Base-by-base conservation (phyloP, 2,888 invertebrate species). In the Megaustenia siamemsis region DNA sequence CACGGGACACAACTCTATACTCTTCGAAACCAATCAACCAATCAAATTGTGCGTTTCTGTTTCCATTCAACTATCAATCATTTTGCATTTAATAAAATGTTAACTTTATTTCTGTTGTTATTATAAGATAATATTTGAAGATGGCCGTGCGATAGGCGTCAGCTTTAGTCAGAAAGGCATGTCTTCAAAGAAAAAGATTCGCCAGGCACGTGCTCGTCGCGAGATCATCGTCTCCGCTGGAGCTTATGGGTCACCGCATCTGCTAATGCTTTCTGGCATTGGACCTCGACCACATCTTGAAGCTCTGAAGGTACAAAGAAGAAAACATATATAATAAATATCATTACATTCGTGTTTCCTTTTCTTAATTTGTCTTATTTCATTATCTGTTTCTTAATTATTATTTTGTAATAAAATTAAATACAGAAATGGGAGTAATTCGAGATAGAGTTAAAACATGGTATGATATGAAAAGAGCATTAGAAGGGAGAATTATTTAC, bases 221-320 rank as follows among this genome's bases (percentile, higher is more conserved):
- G 87, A 87, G 71, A 82, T 87, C 12, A 83, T 87, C 43, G 69
- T 87, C 69, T 66, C 86, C 0, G 87, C 87, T 28, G 87, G 87
- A 32, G 79, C 80, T 18, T 38, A 86, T 40, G 84, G 86, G 10
- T 84, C 86, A 8, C 86, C 87, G 8, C 87, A 85, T 3, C 43
- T 87, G 18, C 83, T 87, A 1, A 76, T 87, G 86, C 68, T 86
- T 32, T 86, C 86, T 28, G 87, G 87, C 0, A 73, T 87, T 4
- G 87, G 87, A 18, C 79, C 80, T 18, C 78, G 68, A 28, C 43
- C 82, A 18, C 87, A 86, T 49, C 81, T 87, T 38, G 76, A 82
- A 35, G 38, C 78, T 5, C 43, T 87, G 1, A 83, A 85, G 69
- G 87, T 87, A 60, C 53, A 83, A n/a, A n/a, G n/a, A n/a, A n/a